Evolutionary conservation across 2,797 vertebrate species (phyloP).

Genomic region (Coracias cyanogaster): DNA sequence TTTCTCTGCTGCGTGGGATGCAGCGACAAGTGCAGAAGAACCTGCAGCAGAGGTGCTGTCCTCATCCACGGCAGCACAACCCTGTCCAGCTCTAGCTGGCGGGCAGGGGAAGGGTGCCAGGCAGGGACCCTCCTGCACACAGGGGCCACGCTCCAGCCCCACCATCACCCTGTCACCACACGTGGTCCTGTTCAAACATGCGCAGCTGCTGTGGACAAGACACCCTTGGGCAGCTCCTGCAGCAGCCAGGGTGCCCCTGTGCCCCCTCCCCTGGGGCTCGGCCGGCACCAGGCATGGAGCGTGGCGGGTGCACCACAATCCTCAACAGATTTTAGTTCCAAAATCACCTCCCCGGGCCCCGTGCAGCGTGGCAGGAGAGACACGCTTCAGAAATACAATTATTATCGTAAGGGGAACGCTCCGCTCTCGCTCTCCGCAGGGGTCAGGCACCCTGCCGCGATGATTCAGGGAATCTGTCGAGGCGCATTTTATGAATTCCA

Average conservation of each 20-base stretch:
- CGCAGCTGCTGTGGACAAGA: rapidly evolving
- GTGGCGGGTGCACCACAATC: rapidly evolving
- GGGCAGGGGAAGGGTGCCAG: rapidly evolving
- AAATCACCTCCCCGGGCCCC: rapidly evolving
- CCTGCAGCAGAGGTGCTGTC: neutral
- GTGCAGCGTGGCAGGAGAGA: rapidly evolving
- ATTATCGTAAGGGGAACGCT: neutral
- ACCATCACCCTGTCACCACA: rapidly evolving
- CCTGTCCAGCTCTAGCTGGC: neutral
- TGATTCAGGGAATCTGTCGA: neutral
- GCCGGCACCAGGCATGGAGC: neutral
- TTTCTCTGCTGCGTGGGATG: neutral
- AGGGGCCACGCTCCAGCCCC: rapidly evolving
- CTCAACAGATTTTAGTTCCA: rapidly evolving
- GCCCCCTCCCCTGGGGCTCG: neutral
- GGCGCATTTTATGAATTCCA: neutral
- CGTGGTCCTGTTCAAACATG: rapidly evolving
- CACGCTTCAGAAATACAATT: neutral
- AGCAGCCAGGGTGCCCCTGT: neutral
- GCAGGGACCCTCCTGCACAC: neutral
- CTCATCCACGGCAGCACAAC: neutral
- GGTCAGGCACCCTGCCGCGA: neutral
- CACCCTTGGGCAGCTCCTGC: neutral
- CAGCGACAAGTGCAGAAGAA: neutral
- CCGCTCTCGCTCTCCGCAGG: neutral